Conservation (phyloP, 2,888 invertebrate genomes). For the Xestia sexstrigata region DNA sequence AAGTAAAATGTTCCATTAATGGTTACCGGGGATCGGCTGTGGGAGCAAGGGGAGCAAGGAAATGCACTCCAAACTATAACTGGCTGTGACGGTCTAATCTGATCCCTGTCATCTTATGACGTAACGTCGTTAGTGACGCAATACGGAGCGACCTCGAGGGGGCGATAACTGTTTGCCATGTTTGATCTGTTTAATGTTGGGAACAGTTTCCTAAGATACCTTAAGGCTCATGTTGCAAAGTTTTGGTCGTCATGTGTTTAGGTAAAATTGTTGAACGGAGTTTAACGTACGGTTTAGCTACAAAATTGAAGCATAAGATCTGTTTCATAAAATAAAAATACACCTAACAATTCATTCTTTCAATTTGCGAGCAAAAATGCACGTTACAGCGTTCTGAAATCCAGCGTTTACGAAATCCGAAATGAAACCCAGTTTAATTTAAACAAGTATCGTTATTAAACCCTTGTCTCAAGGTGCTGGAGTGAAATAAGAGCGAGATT, state of each 20-base stretch:
- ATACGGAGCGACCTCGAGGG: conserved; percentile 66
- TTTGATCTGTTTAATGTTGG: conserved; percentile 66
- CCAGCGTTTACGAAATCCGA: conserved; percentile 34
- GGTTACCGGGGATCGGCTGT: conserved; percentile 54
- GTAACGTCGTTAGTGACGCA: conserved; percentile 70
- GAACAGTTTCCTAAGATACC: conserved; percentile 53
- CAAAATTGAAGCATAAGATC: not conserved
- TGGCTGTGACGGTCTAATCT: conserved; percentile 68
- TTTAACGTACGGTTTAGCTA: not conserved
- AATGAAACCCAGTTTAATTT: conserved; percentile 62
- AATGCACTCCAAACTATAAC: conserved; percentile 78
- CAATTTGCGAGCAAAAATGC: conserved; percentile 35
- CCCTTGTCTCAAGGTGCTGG: conserved; percentile 50
- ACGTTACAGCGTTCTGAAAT: conserved; percentile 32
- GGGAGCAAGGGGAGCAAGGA: conserved; percentile 76
- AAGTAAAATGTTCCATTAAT: conserved; percentile 76
- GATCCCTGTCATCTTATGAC: conserved; percentile 72
- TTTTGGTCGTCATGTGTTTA: conserved; percentile 41
- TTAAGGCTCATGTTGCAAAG: conserved; percentile 50
- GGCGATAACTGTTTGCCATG: conserved; percentile 68
- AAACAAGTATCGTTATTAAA: conserved; percentile 61
- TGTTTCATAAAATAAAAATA: conserved; percentile 28
- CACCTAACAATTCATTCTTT: conserved; percentile 45
- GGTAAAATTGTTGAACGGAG: conserved; percentile 36
- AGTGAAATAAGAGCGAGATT: conserved; percentile 63